A percentile compares a stretch with the other conserved stretches of the same genome.
Conservation (phyloP, 2,797 vertebrate genomes). For the Neosilurus mollespiculum region DNA sequence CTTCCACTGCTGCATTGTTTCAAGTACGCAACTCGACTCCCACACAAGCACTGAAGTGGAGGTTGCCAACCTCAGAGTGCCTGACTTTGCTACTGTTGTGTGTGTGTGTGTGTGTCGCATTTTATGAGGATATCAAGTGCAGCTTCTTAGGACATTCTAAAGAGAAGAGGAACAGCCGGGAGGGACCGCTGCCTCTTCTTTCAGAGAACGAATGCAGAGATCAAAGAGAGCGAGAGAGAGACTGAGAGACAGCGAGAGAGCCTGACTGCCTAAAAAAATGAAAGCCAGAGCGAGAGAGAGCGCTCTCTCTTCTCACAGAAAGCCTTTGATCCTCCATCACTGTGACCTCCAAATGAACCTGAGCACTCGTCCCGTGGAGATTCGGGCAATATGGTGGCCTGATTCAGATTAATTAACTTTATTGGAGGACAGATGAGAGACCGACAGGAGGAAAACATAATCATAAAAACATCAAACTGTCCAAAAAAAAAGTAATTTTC, state of each 20-base stretch:
- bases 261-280: conserved; percentile 40
- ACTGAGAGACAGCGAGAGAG: conserved; percentile 15
- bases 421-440: conserved; percentile 41
- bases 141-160: conserved; percentile 70
- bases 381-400: conserved; percentile 49
- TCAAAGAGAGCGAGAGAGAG: conserved; percentile 44
- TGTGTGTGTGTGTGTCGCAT: conserved; percentile 38
- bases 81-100: conserved; percentile 40
- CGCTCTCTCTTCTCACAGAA: conserved; percentile 34
- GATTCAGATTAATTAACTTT: conserved; percentile 51
- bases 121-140: conserved; percentile 70
- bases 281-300: conserved; percentile 41
- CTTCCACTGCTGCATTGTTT: conserved; percentile 45
- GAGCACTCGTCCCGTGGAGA: conserved; percentile 36
- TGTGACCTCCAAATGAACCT: conserved; percentile 56
- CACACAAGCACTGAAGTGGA: conserved; percentile 48
- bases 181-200: conserved; percentile 74
- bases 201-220: conserved; percentile 58
- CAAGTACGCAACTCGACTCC: conserved; percentile 47
- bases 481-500: not conserved
- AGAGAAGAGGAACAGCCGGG: conserved; percentile 73
- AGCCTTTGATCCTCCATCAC: conserved; percentile 60
- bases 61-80: conserved; percentile 47
- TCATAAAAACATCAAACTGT: conserved; percentile 17
- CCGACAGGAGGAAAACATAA: conserved; percentile 25